Evolutionary conservation across 1,140 invertebrate genomes (phyloP), one percentile per base, ranked within the genome.

Genomic region (Oreohelix idahoensis): DNA sequence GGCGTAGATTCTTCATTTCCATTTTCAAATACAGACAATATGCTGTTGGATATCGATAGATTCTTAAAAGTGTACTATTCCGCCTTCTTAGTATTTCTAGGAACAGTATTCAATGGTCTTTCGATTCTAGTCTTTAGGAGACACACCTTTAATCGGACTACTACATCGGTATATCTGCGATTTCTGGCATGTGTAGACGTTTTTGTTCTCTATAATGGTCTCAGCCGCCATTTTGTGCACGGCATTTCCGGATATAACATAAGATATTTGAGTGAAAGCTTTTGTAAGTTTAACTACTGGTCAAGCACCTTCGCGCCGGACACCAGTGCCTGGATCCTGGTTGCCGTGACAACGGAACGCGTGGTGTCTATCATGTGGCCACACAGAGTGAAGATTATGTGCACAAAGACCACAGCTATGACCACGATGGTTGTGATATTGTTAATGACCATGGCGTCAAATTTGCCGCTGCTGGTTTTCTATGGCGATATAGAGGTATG

Each of bases 241-340:
- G n/a, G 69, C 38, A 5, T 29, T 17, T 81, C 42, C 2, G 42
- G 38, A 20, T 81, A 81, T 69, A 71, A 81, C 69, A 81, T 74
- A 13, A 29, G 70, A 26, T 20, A 71, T 13, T 10, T 74, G 36
- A 74, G 70, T 35, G 70, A 81, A 32, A 26, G 8, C 26, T 81
- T 81, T 69, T 81, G 79, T n/a, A 81, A 74, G 70, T 81, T 81
- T 35, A 45, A 81, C 49, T 29, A 15, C 29, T 81, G 79, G 79
- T 36, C 70, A 26, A 81, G 20, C 1, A 4, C 79, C 11, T 51
- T 74, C 38, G 66, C 13, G 1, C 79, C 79, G 11, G 79, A 81
- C 35, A 53, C 66, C 69, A 81, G 79, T 45, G 79, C 70, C 11
- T 81, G 79, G 79, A 74, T 74, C 35, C 45, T 81, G 29, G 79